Evolutionary conservation across 1,140 invertebrate genomes (phyloP), one percentile per base, ranked within the genome.

Genomic region (Drosophila rhopaloa): DNA sequence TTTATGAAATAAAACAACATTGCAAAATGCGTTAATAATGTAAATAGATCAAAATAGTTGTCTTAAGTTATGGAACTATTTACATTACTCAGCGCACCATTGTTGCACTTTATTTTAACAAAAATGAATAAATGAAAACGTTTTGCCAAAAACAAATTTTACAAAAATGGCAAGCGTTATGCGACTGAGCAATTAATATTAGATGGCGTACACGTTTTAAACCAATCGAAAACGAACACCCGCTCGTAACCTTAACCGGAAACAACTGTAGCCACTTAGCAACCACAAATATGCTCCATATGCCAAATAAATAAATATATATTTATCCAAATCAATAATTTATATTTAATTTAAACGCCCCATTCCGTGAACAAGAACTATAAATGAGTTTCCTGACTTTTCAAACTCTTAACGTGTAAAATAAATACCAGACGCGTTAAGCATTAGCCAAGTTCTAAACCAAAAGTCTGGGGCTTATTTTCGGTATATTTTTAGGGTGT

Each of bases 281-380:
- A 80, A 59, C 13, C 46, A 74, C 51, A 77, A 70, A 67, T 74
- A 80, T 85, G 61, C 70, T 61, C 70, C 51, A 62, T 81, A 85
- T 75, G 81, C 81, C 81, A 85, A 85, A 85, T 70, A 78, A 84
- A 84, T 83, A 72, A 70, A 83, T 53, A 79, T 73, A 78, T 78
- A 77, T 77, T 76, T 79, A 81, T 76, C 48, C 50, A 76, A 70
- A 19, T 43, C 4, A 24, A 54, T 1, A 62, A 8, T 27, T 19
- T 2, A 6, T 16, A 16, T 40, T 61, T 1, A 29, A 19, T 40
- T 32, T 32, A 6, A 6, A 1, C 5, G 29, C 6, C 29, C 29
- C 29, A 7, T 32, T 32, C 6, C 1, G 8, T 8, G 6, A 32
- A 32, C 29, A 32, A 8, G 6, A 32, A 32, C 29, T 32, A 2